Conservation (phyloP, 2,797 vertebrate species). For the Clarias fuscus region DNA sequence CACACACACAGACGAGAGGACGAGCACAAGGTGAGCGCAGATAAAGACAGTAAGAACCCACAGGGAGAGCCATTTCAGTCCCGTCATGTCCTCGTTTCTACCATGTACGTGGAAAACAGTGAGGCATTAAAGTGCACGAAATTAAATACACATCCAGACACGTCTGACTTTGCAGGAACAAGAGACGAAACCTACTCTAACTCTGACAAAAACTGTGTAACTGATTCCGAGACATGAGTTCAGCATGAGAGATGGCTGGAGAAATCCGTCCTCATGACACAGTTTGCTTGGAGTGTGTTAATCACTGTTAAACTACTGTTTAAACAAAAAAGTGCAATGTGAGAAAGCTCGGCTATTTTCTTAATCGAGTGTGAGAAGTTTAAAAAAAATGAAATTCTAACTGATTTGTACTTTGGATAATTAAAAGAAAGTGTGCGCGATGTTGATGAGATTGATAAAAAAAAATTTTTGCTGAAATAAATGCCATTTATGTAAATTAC, state of each 20-base stretch:
- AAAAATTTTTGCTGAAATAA: background rate
- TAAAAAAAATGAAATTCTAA: background rate
- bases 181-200: background rate
- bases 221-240: background rate
- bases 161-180: background rate
- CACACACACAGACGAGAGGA: slow-evolving; percentile 4
- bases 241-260: background rate
- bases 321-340: background rate
- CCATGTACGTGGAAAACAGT: background rate
- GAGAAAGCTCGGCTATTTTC: background rate
- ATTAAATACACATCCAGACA: slow-evolving; percentile 7
- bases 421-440: no score
- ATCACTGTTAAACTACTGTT: background rate
- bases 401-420: background rate
- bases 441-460: background rate
- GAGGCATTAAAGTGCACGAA: background rate
- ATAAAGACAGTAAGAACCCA: slow-evolving; percentile 16
- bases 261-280: background rate
- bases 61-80: slow-evolving; percentile 12
- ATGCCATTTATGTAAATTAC: background rate
- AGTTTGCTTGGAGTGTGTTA: no score
- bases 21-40: slow-evolving; percentile 37
- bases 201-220: background rate
- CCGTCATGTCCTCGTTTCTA: background rate
- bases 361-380: background rate